phyloP scores from a whole-genome alignment of 2,888 invertebrate species.

The Drosophila paranaensis region DNA sequence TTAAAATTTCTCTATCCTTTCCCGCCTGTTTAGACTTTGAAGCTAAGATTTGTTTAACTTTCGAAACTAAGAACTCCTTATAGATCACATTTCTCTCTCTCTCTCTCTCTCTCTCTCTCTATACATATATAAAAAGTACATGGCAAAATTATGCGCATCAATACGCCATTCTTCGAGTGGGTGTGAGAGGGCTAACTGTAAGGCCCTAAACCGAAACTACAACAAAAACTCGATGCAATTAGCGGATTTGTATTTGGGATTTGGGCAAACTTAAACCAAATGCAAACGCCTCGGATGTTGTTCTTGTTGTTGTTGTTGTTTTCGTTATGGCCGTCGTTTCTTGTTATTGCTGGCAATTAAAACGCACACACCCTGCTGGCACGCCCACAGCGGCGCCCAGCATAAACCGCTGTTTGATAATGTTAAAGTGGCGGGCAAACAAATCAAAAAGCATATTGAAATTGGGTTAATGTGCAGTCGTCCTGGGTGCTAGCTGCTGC shows the following conservation, averaged over 20 bases:
- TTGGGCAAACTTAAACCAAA: constrained; percentile 54
- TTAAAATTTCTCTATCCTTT: too few relatives aligned
- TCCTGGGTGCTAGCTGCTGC: constrained; percentile 26
- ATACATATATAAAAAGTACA: neutral
- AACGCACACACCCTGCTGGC: constrained; percentile 52
- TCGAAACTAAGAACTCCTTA: neutral
- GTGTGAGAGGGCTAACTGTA: constrained; percentile 4
- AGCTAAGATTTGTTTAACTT: neutral
- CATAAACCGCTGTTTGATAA: constrained; percentile 82
- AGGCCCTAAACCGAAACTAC: constrained; percentile 43
- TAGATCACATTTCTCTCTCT: neutral
- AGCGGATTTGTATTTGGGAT: constrained; percentile 72
- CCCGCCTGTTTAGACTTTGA: neutral
- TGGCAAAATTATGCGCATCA: constrained; percentile 64
- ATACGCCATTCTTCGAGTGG: constrained; percentile 44
- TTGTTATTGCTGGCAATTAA: constrained; percentile 76
- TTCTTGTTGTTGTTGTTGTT: constrained; percentile 35
- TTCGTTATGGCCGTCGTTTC: constrained; percentile 64
- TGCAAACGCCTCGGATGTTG: constrained; percentile 26
- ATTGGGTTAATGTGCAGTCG: constrained; percentile 78
- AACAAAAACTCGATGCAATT: constrained; percentile 71
- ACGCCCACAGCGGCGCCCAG: constrained; percentile 15
- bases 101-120: neutral
- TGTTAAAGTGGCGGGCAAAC: constrained; percentile 83
- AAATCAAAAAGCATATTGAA: constrained; percentile 83